phyloP scores from a whole-genome alignment of 2,888 invertebrate genomes.

The Agrochola macilenta region DNA sequence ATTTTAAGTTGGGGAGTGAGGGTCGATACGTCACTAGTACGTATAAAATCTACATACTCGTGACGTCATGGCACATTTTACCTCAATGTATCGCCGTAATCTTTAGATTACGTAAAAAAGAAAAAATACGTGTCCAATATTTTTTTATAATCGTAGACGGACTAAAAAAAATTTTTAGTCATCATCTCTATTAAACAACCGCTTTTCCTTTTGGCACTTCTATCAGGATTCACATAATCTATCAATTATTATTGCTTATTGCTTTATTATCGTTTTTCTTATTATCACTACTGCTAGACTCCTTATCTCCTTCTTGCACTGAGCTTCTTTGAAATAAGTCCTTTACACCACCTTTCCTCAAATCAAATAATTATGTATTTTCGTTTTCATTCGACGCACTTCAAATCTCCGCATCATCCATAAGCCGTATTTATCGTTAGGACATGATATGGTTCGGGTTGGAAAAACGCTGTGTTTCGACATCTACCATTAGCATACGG shows the following conservation, averaged over 20 bases:
- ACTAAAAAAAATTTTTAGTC: too few relatives aligned
- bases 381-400: slow-evolving; percentile 31
- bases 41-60: too few relatives aligned
- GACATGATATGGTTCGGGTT: slow-evolving; percentile 67
- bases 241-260: not conserved
- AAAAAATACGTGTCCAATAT: too few relatives aligned
- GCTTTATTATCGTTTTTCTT: too few relatives aligned
- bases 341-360: not conserved
- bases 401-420: slow-evolving; percentile 9
- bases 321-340: not conserved
- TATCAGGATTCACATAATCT: not conserved
- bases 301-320: not conserved
- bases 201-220: not conserved
- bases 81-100: too few relatives aligned
- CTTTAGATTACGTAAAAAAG: too few relatives aligned
- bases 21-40: too few relatives aligned
- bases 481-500: slow-evolving; percentile 71
- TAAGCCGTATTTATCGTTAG: slow-evolving; percentile 61
- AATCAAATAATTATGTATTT: not conserved
- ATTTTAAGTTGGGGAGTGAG: too few relatives aligned
- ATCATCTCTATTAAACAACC: not conserved
- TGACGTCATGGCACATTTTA: too few relatives aligned
- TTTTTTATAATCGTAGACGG: too few relatives aligned
- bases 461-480: slow-evolving; percentile 69
- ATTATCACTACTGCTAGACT: not conserved